Percentiles rank a stretch among this genome's conserved stretches.
These are phyloP conservation scores for Paracentrotus lividus DNA, from an alignment of 53 echinoderm and acorn worm species.

Conservation along the genomic window DNA sequence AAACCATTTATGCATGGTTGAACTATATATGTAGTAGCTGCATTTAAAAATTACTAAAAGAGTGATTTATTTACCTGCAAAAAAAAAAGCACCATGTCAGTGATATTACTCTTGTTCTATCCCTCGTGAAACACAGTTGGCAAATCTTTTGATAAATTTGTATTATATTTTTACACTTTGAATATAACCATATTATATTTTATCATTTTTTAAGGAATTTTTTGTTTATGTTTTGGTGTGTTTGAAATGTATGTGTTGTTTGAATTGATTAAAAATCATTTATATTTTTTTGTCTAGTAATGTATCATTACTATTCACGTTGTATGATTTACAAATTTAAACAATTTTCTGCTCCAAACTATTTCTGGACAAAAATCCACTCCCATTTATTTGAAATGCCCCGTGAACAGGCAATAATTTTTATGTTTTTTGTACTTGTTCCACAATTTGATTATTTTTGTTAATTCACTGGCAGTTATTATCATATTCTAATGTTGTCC, in stretches of 20 bases:
- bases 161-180: conserved; percentile 57
- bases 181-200: conserved; percentile 53
- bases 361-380: neutral
- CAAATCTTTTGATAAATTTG: conserved; percentile 46
- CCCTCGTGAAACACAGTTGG: conserved; percentile 20
- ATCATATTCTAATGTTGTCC: neutral
- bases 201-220: conserved; percentile 36
- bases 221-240: conserved; percentile 44
- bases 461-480: neutral
- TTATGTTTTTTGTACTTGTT: neutral
- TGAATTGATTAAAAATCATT: neutral
- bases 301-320: neutral
- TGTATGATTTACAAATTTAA: neutral
- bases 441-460: neutral
- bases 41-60: neutral
- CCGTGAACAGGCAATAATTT: neutral
- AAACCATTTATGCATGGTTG: neutral
- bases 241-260: conserved; percentile 7
- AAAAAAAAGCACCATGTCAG: neutral
- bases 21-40: neutral
- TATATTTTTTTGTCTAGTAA: neutral
- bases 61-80: neutral
- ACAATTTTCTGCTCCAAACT: neutral
- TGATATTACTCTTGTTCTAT: neutral
- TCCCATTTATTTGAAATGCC: neutral